Percentiles rank a stretch among this genome's conserved stretches.
Conservation (phyloP, 2,797 vertebrate species). For the Apogon talboti region DNA sequence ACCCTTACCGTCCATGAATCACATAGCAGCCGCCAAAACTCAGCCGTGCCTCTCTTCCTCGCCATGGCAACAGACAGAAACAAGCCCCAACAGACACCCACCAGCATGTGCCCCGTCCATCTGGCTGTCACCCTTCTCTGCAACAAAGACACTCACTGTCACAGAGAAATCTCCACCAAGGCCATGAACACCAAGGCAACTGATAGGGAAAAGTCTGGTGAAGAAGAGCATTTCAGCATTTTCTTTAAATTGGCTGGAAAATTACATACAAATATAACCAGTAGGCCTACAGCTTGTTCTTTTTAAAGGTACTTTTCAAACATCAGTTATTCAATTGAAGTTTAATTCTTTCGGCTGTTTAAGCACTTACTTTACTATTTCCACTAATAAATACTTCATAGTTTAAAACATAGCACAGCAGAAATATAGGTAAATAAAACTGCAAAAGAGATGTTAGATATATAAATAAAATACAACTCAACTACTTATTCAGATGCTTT, state of each 20-base stretch:
- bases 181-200: constrained; percentile 8
- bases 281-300: neutral
- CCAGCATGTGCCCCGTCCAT: constrained; percentile 34
- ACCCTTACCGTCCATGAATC: constrained; percentile 24
- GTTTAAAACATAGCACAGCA: no score
- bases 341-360: no score
- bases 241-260: neutral
- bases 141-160: constrained; percentile 74
- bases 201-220: constrained; percentile 27
- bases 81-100: constrained; percentile 77
- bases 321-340: no score
- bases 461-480: no score
- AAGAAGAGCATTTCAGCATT: constrained; percentile 14
- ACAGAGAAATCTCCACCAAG: constrained; percentile 24
- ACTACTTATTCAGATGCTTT: no score
- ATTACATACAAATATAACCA: neutral
- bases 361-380: no score
- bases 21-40: constrained; percentile 25
- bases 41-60: constrained; percentile 40
- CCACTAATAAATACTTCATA: no score
- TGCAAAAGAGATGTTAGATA: no score
- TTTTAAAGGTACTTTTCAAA: no score
- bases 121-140: constrained; percentile 45
- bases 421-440: no score
- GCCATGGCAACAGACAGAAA: constrained; percentile 82